Conservation (phyloP, 2,888 invertebrate genomes). For the Oscheius sp. region DNA sequence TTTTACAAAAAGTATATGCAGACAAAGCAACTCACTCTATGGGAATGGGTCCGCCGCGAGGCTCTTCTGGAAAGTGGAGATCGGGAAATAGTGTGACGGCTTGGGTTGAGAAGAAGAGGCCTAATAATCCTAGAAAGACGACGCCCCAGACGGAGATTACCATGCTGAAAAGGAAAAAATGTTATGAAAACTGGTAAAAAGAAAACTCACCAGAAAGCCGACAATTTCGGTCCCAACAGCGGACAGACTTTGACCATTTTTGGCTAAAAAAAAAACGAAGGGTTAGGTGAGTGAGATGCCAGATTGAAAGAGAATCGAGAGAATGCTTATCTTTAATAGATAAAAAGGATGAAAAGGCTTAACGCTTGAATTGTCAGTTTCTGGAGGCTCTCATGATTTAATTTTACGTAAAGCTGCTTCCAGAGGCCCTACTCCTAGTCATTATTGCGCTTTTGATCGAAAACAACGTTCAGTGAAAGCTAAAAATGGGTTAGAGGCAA, state of each 20-base stretch:
- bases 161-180: constrained; percentile 67
- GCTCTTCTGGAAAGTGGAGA: constrained; percentile 62
- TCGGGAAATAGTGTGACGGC: constrained; percentile 73
- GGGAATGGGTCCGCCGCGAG: constrained; percentile 23
- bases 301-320: constrained; percentile 8
- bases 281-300: too few relatives aligned
- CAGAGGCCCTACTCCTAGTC: background rate
- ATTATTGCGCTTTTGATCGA: background rate
- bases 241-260: constrained; percentile 71
- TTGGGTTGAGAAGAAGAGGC: constrained; percentile 72
- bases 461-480: background rate
- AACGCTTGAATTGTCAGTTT: too few relatives aligned
- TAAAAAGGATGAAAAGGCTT: too few relatives aligned
- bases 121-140: constrained; percentile 71
- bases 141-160: constrained; percentile 73
- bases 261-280: constrained; percentile 4
- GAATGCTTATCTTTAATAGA: too few relatives aligned
- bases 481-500: too few relatives aligned
- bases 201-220: constrained; percentile 71
- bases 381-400: too few relatives aligned
- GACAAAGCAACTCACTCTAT: constrained; percentile 37
- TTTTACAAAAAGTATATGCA: background rate
- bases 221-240: constrained; percentile 72
- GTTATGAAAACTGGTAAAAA: background rate
- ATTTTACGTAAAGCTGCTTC: too few relatives aligned